Conservation (phyloP, 2,888 invertebrate species). For the Tholera decimalis region DNA sequence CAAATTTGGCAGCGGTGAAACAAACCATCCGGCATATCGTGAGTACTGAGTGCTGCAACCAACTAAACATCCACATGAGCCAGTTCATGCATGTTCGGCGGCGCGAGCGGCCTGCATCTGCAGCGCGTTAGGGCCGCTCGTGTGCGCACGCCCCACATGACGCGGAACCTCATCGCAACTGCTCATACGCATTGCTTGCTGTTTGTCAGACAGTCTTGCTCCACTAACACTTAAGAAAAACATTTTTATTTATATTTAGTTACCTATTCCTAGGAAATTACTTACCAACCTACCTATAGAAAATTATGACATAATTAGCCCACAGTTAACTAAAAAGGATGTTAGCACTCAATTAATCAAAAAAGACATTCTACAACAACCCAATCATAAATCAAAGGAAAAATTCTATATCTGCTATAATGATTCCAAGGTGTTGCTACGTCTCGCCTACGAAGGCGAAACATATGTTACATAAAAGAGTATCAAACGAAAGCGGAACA, state of each 20-base stretch:
- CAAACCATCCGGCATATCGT: not conserved
- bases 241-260: too few relatives aligned
- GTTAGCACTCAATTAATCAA: conserved; percentile 9
- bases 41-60: not conserved
- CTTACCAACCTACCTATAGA: too few relatives aligned
- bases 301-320: too few relatives aligned
- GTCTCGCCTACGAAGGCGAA: conserved; percentile 4
- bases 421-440: conserved; percentile 16
- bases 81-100: not conserved
- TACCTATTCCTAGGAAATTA: too few relatives aligned
- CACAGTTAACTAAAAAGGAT: too few relatives aligned
- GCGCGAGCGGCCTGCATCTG: conserved; percentile 46
- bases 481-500: conserved; percentile 16
- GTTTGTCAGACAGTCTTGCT: not conserved
- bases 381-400: conserved; percentile 19
- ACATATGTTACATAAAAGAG: conserved; percentile 29
- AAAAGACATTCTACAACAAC: conserved; percentile 5
- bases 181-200: conserved; percentile 6
- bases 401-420: conserved; percentile 6
- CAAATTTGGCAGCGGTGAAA: conserved; percentile 9
- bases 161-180: not conserved
- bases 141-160: conserved; percentile 34
- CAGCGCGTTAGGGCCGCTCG: conserved; percentile 33
- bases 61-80: not conserved
- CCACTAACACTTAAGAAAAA: too few relatives aligned